Conservation (phyloP, 2,797 vertebrate genomes). For the Tenualosa thibaudeaui region DNA sequence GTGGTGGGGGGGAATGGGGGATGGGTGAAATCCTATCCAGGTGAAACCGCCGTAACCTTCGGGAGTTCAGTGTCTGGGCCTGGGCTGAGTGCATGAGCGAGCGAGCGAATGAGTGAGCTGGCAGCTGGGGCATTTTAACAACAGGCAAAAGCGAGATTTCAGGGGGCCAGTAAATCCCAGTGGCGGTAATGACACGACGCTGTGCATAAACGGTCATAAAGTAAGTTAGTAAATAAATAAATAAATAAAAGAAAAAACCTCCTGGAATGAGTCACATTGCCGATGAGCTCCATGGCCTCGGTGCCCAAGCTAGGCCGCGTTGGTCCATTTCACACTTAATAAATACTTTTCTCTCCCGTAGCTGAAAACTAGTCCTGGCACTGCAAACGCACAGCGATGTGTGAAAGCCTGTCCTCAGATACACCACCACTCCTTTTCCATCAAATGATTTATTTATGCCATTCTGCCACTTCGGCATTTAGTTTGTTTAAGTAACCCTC, state of each 20-base stretch:
- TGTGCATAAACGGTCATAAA: conserved; percentile 61
- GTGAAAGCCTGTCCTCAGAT: conserved; percentile 10
- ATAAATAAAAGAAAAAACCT: conserved; percentile 54
- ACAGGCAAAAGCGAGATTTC: conserved; percentile 56
- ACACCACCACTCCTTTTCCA: background rate
- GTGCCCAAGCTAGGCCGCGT: conserved; percentile 55
- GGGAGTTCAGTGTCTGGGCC: conserved; percentile 40
- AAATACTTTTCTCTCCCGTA: conserved; percentile 67
- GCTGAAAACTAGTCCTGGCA: conserved; percentile 45
- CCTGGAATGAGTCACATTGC: conserved; percentile 59
- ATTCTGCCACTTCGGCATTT: conserved; percentile 44
- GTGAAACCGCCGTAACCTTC: conserved; percentile 50
- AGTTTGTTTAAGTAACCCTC: background rate
- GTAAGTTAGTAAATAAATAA: conserved; percentile 42
- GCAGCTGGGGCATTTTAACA: conserved; percentile 57
- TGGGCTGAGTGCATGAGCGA: background rate
- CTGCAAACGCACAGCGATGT: background rate
- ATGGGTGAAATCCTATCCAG: conserved; percentile 38
- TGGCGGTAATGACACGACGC: conserved; percentile 56
- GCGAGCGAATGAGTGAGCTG: conserved; percentile 53
- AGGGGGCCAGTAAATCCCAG: conserved; percentile 58
- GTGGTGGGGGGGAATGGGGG: conserved; percentile 32
- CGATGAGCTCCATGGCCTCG: background rate
- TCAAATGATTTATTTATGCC: conserved; percentile 21
- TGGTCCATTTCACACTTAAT: conserved; percentile 71